Evolutionary conservation across 2,113 vertebrate species (phyloP).

Genomic region (Lanius collurio): DNA sequence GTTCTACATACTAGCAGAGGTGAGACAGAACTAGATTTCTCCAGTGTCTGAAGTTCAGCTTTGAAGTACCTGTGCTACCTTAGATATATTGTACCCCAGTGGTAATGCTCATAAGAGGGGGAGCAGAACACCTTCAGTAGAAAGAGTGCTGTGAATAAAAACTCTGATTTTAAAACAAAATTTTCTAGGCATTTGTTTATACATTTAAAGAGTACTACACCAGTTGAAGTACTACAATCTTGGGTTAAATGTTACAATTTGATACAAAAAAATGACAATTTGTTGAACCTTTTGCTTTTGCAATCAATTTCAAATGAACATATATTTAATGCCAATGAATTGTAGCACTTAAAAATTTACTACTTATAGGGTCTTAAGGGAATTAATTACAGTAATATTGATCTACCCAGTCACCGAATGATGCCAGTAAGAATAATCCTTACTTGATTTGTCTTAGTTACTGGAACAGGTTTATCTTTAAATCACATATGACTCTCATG

Average conservation of each 20-base stretch:
- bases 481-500: accelerated
- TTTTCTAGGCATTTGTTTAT: not conserved
- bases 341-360: not conserved
- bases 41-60: not conserved
- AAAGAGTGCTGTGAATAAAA: not conserved
- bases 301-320: not conserved
- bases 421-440: not conserved
- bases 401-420: not conserved
- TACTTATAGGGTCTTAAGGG: not conserved
- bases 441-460: not conserved
- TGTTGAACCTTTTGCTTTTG: not conserved
- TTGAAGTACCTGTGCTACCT: not conserved
- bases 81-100: not conserved
- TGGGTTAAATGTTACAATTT: not conserved
- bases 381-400: not conserved
- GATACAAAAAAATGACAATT: not conserved
- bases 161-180: not conserved
- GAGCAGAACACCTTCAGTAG: not conserved
- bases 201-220: not conserved
- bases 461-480: not conserved
- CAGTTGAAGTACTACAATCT: not conserved
- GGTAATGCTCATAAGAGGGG: not conserved
- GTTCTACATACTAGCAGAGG: not conserved
- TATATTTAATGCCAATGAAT: not conserved
- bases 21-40: not conserved